Evolutionary conservation across 2,888 invertebrate species (phyloP).

Genomic region (Sericinus montela): DNA sequence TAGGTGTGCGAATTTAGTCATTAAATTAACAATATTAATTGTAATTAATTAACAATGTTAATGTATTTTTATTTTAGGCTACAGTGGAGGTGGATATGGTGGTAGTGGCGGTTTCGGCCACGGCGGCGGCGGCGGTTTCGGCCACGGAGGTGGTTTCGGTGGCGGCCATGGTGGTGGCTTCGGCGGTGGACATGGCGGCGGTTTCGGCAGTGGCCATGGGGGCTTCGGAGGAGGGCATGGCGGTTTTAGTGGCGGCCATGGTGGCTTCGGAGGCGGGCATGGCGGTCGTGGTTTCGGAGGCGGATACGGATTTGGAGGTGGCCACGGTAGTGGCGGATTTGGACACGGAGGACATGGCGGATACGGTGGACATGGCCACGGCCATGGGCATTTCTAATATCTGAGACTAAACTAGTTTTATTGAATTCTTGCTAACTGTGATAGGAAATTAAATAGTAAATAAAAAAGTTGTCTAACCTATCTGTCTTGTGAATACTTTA

Average conservation of each 20-base stretch:
- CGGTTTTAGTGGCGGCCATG: slow-evolving; percentile 17
- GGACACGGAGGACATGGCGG: slow-evolving; percentile 17
- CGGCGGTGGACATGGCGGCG: slow-evolving; percentile 10
- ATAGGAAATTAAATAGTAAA: no score
- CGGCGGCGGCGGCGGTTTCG: slow-evolving; percentile 16
- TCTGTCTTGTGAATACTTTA: no score
- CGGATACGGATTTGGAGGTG: slow-evolving; percentile 13
- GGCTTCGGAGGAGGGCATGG: slow-evolving; percentile 3
- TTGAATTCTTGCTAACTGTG: no score
- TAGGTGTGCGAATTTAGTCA: no score
- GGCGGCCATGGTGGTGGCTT: slow-evolving; percentile 18
- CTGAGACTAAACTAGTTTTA: no score
- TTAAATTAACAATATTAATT: no score
- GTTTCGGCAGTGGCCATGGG: slow-evolving; percentile 6
- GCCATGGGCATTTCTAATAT: slow-evolving; percentile 16
- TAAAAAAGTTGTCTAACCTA: no score
- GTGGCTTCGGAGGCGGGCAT: slow-evolving; percentile 15
- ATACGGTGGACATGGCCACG: slow-evolving; percentile 4
- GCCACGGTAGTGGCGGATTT: slow-evolving; percentile 9
- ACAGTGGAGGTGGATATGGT: not conserved
- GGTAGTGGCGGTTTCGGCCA: not conserved
- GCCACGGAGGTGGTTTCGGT: slow-evolving; percentile 10
- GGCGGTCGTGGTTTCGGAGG: slow-evolving; percentile 5
- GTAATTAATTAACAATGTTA: no score
- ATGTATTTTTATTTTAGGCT: not conserved